phyloP scores from a whole-genome alignment of 2,888 invertebrate species.

The Dermolepida albohirtum region DNA sequence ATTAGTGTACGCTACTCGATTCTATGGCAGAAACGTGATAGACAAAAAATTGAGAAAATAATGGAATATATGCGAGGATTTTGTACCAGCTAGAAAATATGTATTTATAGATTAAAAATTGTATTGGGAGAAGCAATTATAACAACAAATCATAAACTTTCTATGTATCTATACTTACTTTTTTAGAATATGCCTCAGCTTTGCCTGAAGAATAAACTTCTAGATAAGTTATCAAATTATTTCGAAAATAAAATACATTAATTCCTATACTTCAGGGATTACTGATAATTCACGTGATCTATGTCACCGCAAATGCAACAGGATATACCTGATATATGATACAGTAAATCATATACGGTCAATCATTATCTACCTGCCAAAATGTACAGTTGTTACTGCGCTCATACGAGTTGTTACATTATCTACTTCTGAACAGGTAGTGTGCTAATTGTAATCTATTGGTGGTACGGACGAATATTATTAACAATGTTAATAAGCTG shows the following conservation, averaged over 20 bases:
- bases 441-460: conserved; percentile 42
- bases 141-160: too few species aligned
- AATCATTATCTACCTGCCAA: conserved; percentile 46
- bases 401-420: conserved; percentile 41
- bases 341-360: conserved; percentile 44
- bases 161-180: too few species aligned
- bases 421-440: conserved; percentile 43
- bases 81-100: too few species aligned
- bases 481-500: conserved; percentile 46
- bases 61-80: too few species aligned
- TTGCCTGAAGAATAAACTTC: too few species aligned
- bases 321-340: conserved; percentile 41
- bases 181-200: too few species aligned
- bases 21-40: too few species aligned
- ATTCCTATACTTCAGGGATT: conserved; percentile 11
- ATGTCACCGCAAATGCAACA: conserved; percentile 22
- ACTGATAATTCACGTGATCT: conserved; percentile 10
- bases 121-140: too few species aligned
- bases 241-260: conserved; percentile 1
- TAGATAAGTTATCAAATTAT: too few species aligned
- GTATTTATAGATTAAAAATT: too few species aligned
- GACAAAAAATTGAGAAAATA: too few species aligned
- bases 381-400: conserved; percentile 30
- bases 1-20: too few species aligned
- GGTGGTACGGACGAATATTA: conserved; percentile 41